Percentiles rank a stretch among this genome's conserved stretches.
phyloP scores from a whole-genome alignment of 2,888 invertebrate genomes.

The Leucophora obtusa region DNA sequence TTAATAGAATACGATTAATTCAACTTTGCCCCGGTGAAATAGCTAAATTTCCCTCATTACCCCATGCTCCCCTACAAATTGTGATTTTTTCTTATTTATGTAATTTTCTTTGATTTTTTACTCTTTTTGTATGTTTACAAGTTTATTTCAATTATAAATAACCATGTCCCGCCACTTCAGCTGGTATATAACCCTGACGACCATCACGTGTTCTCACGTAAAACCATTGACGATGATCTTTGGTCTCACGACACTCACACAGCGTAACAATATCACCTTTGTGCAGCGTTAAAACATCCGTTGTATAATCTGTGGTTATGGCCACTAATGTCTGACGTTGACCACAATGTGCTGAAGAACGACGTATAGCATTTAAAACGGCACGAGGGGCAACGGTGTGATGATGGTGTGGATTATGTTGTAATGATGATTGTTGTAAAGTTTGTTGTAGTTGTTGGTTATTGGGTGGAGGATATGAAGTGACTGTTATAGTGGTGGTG shows the following conservation, averaged over 20 bases:
- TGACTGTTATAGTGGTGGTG: constrained; percentile 61
- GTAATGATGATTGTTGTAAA: constrained; percentile 62
- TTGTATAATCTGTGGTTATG: constrained; percentile 84
- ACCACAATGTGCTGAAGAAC: constrained; percentile 72
- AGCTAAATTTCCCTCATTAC: too few relatives aligned
- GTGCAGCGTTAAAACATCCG: constrained; percentile 82
- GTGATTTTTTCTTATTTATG: background rate
- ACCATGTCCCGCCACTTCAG: constrained; percentile 87
- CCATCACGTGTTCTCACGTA: constrained; percentile 86
- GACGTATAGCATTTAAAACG: constrained; percentile 72
- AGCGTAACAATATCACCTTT: constrained; percentile 88
- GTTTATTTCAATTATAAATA: constrained; percentile 80
- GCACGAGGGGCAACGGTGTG: constrained; percentile 59
- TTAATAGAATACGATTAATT: too few relatives aligned
- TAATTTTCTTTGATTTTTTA: background rate
- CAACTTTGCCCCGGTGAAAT: too few relatives aligned
- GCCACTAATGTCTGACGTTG: constrained; percentile 85
- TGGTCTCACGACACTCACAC: constrained; percentile 81
- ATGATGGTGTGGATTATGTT: constrained; percentile 73
- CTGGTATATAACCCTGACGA: constrained; percentile 87
- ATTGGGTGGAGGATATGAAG: constrained; percentile 48
- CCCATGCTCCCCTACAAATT: too few relatives aligned
- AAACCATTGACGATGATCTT: constrained; percentile 86
- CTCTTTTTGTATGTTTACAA: background rate
- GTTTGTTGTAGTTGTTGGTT: constrained; percentile 52